Base-by-base conservation (phyloP, 2,888 invertebrate species). In the Campaea margaritaria region DNA sequence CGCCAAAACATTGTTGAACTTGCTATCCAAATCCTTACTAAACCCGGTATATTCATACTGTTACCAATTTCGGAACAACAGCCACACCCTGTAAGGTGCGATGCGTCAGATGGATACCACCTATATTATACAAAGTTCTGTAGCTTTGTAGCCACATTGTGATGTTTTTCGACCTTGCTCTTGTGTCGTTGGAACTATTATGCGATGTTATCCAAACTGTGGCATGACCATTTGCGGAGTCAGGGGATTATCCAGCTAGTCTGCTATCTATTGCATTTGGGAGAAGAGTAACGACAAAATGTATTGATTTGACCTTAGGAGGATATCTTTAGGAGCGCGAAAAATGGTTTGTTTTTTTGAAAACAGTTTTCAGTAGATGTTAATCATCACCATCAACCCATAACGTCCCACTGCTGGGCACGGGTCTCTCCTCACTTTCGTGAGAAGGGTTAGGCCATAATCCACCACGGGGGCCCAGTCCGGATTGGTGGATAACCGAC, bases 91-190 rank as follows among this genome's bases (percentile, higher is more conserved):
- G 27, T 10, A 51, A 51, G 51, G 55, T 51, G 38, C 36, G 51
- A 60, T 66, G 59, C 46, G 64, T 66, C 68, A 66, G 66, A 64
- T 63, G 52, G 48, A 54, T 57, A 13, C 7, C 1, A 9, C 15
- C 16, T 12, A 43, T 28, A 50, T 10, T 41, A 49, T 41, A 45
- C 14, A 3, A 43, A 36, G 4, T n/a, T n/a, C n/a, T n/a, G n/a
- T n/a, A n/a, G n/a, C n/a, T n/a, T n/a, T n/a, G n/a, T n/a, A n/a
- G n/a, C n/a, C n/a, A 14, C 31, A 21, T 43, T 58, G 50, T 34
- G 61, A 31, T 38, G 59, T 63, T 65, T 3, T 63, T 63, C n/a
- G 63, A 53, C 66, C 67, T 67, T 67, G 67, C 59, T 59, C 57
- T 58, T 60, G 58, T 41, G 36, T 38, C 41, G 45, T 12, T 39